Conservation (phyloP, 2,888 invertebrate species). For the Hemistola chrysoprasaria region DNA sequence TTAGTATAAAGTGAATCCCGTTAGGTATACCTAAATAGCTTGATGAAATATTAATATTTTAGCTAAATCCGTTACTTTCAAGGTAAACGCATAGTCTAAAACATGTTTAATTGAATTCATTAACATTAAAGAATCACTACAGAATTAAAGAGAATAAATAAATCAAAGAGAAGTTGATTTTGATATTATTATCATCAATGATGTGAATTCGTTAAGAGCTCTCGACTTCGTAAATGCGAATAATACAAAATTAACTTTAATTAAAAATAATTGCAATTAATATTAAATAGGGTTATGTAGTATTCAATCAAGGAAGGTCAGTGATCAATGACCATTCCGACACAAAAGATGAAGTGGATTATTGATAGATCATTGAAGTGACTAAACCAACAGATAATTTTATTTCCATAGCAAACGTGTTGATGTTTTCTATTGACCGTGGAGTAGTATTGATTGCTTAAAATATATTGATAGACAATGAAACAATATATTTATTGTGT, state of each 20-base stretch:
- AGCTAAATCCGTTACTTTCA: conserved; percentile 2
- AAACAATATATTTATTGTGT: conserved; percentile 12
- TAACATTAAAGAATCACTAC: conserved; percentile 7
- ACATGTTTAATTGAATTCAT: conserved; percentile 4
- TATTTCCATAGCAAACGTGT: conserved; percentile 7
- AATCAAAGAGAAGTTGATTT: no score
- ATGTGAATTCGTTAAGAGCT: conserved; percentile 8
- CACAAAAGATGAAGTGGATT: not conserved
- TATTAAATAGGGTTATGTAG: conserved; percentile 7
- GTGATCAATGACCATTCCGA: conserved; percentile 1
- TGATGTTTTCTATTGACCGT: conserved; percentile 7
- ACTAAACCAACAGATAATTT: conserved; percentile 5
- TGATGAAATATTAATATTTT: not conserved
- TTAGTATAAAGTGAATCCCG: no score
- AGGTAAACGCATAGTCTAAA: conserved; percentile 4
- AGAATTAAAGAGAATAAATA: no score
- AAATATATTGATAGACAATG: conserved; percentile 6
- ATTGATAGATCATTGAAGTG: conserved; percentile 7
- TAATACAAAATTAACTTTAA: not conserved
- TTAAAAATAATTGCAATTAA: conserved; percentile 10
- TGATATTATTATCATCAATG: conserved; percentile 9
- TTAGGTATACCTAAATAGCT: no score
- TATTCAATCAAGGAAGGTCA: conserved; percentile 1
- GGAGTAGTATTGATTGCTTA: conserved; percentile 1
- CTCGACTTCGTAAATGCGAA: not conserved